These are phyloP conservation scores for Brachyptera putata DNA, from an alignment of 2,888 invertebrate genomes.

Conservation along the genomic window DNA sequence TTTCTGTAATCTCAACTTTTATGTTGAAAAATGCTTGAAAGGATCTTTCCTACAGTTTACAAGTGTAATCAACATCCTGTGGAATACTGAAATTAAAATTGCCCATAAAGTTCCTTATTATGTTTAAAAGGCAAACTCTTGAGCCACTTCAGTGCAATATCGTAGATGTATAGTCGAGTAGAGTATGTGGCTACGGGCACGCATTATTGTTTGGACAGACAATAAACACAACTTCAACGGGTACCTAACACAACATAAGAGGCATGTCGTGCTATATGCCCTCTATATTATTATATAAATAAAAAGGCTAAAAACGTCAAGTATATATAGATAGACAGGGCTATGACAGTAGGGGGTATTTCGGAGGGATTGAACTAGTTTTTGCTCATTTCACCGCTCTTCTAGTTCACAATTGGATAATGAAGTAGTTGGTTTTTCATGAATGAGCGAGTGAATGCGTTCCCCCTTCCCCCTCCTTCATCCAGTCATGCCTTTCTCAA, in stretches of 20 bases:
- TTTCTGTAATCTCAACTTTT: too few species aligned
- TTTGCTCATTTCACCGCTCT: slow-evolving; percentile 22
- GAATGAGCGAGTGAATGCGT: slow-evolving; percentile 1
- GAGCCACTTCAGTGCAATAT: too few species aligned
- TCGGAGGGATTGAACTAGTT: slow-evolving; percentile 15
- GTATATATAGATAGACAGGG: slow-evolving; percentile 10
- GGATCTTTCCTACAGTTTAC: too few species aligned
- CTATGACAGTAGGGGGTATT: not conserved
- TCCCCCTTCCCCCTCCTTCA: not conserved
- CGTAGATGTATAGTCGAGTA: too few species aligned
- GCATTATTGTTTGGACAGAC: not conserved
- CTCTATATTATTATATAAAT: not conserved
- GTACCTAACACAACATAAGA: not conserved
- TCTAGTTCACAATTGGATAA: slow-evolving; percentile 28
- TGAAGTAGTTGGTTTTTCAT: slow-evolving; percentile 25
- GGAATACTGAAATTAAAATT: too few species aligned
- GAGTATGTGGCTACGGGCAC: too few species aligned
- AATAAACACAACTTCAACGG: not conserved
- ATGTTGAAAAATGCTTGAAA: too few species aligned
- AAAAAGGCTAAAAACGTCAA: slow-evolving; percentile 12
- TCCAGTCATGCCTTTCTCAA: slow-evolving; percentile 12
- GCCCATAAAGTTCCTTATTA: too few species aligned
- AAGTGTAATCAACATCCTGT: too few species aligned
- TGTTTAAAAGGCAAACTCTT: too few species aligned
- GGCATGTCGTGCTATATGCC: not conserved